Evolutionary conservation across 1,140 invertebrate genomes (phyloP).

Genomic region (Cyclina sinensis): DNA sequence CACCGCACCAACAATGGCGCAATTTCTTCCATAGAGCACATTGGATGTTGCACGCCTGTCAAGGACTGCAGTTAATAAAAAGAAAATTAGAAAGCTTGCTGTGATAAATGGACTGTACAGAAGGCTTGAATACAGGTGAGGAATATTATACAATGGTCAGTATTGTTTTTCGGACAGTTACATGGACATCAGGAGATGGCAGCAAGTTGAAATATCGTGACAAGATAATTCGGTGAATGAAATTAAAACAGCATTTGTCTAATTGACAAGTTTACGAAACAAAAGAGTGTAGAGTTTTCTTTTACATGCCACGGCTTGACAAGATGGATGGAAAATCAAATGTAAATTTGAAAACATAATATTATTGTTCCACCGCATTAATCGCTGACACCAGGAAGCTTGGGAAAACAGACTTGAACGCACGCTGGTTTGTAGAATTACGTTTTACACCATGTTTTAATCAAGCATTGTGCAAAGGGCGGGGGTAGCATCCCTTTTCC

Average conservation of each 20-base stretch:
- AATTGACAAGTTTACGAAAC: slow-evolving; percentile 30
- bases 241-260: slow-evolving; percentile 44
- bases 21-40: slow-evolving; percentile 54
- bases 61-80: slow-evolving; percentile 12
- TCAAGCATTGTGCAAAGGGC: too few species aligned
- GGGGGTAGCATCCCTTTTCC: too few species aligned
- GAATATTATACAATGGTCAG: slow-evolving; percentile 46
- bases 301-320: slow-evolving; percentile 23
- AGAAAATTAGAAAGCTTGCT: slow-evolving; percentile 58
- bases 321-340: slow-evolving; percentile 29
- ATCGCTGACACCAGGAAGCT: slow-evolving; percentile 1
- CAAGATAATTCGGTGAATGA: slow-evolving; percentile 45
- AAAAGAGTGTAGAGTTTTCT: slow-evolving; percentile 34
- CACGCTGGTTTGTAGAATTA: background rate
- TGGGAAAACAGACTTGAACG: background rate
- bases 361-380: slow-evolving; percentile 39
- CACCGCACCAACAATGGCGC: slow-evolving; percentile 60
- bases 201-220: slow-evolving; percentile 43
- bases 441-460: too few species aligned
- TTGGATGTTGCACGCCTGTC: slow-evolving; percentile 16
- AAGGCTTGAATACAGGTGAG: slow-evolving; percentile 23
- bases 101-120: slow-evolving; percentile 55
- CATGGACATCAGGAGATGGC: slow-evolving; percentile 49
- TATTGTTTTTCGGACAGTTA: slow-evolving; percentile 61
- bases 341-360: slow-evolving; percentile 43